Conservation (phyloP, 2,888 invertebrate genomes). For the Philaethria dido region DNA sequence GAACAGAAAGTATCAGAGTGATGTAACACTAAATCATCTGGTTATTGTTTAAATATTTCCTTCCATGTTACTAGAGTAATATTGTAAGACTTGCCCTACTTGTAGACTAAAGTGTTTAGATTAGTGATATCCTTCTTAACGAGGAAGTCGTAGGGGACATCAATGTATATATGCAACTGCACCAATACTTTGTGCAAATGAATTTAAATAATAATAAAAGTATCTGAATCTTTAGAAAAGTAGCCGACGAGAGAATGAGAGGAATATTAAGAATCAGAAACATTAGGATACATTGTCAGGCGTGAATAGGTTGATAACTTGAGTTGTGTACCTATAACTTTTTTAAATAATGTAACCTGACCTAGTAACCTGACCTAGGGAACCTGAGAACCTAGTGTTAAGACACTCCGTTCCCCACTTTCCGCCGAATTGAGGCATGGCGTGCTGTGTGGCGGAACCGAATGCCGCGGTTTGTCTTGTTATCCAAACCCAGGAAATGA, state of each 20-base stretch:
- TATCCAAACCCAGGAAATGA: no score
- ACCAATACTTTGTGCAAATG: background rate
- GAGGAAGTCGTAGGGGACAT: conserved; percentile 18
- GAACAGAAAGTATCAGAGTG: background rate
- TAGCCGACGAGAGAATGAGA: no score
- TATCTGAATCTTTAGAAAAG: no score
- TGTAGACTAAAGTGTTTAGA: conserved; percentile 5
- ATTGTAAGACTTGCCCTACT: conserved; percentile 12
- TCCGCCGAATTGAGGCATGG: no score
- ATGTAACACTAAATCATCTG: background rate
- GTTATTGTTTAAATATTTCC: background rate
- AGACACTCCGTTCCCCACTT: no score
- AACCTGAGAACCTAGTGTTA: no score
- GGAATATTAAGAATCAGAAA: no score
- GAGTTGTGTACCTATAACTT: no score
- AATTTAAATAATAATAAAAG: background rate
- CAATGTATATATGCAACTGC: conserved; percentile 1
- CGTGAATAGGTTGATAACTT: no score
- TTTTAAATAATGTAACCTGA: no score
- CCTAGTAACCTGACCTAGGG: no score
- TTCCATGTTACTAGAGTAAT: background rate
- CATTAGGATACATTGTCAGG: no score
- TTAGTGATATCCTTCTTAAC: conserved; percentile 4
- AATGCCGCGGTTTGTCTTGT: background rate
- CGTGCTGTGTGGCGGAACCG: background rate